These are phyloP conservation scores for Drosophila quinaria DNA, from an alignment of 2,888 invertebrate genomes.

Conservation along the genomic window DNA sequence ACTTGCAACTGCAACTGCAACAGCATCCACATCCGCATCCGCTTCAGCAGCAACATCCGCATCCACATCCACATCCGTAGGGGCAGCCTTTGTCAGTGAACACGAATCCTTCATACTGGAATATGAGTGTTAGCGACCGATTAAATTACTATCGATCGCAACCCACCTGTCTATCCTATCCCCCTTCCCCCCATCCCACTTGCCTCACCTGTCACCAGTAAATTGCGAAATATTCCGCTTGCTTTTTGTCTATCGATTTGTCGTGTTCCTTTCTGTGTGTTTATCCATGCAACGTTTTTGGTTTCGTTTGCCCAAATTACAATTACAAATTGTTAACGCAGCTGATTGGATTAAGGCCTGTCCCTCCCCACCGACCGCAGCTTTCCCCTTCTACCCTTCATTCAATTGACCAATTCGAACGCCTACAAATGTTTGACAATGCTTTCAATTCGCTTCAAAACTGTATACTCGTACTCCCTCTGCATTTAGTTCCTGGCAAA, in stretches of 20 bases:
- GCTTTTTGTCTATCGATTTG: constrained; percentile 9
- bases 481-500: constrained; percentile 2
- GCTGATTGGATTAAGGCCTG: constrained; percentile 57
- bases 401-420: constrained; percentile 11
- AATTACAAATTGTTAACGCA: constrained; percentile 68
- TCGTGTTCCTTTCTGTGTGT: constrained; percentile 20
- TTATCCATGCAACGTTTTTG: constrained; percentile 28
- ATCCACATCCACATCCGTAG: constrained; percentile 26
- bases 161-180: background rate
- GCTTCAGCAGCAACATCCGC: constrained; percentile 24
- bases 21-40: constrained; percentile 25
- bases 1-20: constrained; percentile 35
- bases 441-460: constrained; percentile 5
- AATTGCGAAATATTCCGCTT: constrained; percentile 29
- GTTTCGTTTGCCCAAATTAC: constrained; percentile 63
- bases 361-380: background rate
- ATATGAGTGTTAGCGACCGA: constrained; percentile 84
- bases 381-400: background rate
- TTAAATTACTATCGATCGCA: constrained; percentile 61
- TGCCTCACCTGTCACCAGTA: constrained; percentile 20
- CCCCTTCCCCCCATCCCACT: background rate
- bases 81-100: constrained; percentile 50
- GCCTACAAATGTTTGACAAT: constrained; percentile 26
- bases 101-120: constrained; percentile 83
- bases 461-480: background rate